Evolutionary conservation across 2,888 invertebrate genomes (phyloP).

Genomic region (Petrolisthes manimaculis): DNA sequence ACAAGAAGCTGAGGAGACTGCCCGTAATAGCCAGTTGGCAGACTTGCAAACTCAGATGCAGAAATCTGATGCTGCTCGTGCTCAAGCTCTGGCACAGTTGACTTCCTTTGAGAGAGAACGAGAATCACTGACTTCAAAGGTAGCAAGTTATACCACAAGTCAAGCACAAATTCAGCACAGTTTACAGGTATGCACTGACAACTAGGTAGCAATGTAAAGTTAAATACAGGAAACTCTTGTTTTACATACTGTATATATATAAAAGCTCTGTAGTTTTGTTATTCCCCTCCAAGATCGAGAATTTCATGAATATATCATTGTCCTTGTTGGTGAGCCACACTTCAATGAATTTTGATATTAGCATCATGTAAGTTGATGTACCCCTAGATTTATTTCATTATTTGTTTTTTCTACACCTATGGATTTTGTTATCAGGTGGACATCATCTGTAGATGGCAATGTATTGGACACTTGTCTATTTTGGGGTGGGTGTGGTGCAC

Average conservation of each 20-base stretch:
- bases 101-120: constrained; percentile 38
- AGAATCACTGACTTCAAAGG: constrained; percentile 33
- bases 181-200: constrained; percentile 34
- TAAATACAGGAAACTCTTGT: not conserved
- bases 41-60: constrained; percentile 47
- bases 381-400: no score
- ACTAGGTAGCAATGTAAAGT: not conserved
- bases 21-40: constrained; percentile 34
- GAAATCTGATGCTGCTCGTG: constrained; percentile 42
- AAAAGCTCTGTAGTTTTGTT: no score
- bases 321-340: no score
- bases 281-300: no score
- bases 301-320: no score
- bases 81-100: constrained; percentile 51
- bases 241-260: no score
- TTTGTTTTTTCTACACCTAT: no score
- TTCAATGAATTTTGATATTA: no score
- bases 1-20: constrained; percentile 34
- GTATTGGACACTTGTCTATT: no score
- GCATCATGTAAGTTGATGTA: no score
- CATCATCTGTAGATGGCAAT: no score
- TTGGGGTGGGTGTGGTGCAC: not conserved
- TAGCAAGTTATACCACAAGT: constrained; percentile 33
- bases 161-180: constrained; percentile 51
- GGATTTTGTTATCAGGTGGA: no score